These are phyloP conservation scores for Probosciger aterrimus DNA, from an alignment of 2,113 vertebrate species.

Conservation along the genomic window DNA sequence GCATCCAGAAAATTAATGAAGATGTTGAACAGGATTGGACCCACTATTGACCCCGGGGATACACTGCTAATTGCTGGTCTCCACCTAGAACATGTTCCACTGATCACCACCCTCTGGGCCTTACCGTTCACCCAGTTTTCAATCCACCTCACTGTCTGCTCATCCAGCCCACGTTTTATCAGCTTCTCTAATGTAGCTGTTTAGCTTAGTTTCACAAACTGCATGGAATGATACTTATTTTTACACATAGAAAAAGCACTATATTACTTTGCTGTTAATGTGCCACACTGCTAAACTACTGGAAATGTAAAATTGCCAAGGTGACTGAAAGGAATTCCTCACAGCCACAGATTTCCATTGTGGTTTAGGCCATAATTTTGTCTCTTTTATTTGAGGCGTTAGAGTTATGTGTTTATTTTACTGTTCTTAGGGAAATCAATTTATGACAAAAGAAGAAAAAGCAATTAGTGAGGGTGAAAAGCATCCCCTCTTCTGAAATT, in stretches of 20 bases:
- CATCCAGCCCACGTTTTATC: background rate
- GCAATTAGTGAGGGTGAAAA: background rate
- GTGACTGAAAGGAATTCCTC: background rate
- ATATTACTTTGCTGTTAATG: background rate
- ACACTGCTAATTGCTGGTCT: background rate
- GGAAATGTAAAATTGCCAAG: background rate
- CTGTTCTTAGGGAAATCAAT: background rate
- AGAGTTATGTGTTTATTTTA: background rate
- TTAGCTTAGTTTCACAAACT: background rate
- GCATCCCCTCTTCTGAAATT: background rate
- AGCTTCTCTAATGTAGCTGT: background rate
- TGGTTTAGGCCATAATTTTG: background rate
- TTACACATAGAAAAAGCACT: background rate
- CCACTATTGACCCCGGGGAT: background rate
- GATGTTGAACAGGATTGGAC: background rate
- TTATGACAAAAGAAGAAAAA: background rate
- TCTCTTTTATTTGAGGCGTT: background rate
- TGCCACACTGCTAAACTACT: background rate
- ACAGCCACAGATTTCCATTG: background rate
- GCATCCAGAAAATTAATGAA: background rate
- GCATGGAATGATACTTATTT: background rate
- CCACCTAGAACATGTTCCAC: background rate
- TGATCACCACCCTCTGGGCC: background rate
- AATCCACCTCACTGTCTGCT: background rate
- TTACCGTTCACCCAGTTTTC: background rate